Conservation (phyloP, 2,797 vertebrate genomes). For the Phalloptychus januarius region DNA sequence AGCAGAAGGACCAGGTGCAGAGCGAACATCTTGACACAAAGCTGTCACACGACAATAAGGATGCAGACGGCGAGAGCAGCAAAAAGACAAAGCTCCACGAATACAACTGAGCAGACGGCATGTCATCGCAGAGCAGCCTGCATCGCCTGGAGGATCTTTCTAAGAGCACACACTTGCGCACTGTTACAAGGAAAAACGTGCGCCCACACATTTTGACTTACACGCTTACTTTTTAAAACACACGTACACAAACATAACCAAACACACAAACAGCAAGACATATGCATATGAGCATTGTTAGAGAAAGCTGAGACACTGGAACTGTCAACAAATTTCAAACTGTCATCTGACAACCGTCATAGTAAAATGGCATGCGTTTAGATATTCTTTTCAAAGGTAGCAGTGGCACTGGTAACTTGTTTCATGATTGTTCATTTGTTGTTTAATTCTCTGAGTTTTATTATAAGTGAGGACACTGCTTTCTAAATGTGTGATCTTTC, state of each 20-base stretch:
- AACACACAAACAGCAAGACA: constrained; percentile 40
- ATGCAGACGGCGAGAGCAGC: constrained; percentile 68
- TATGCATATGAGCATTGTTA: constrained; percentile 64
- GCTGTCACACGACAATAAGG: constrained; percentile 67
- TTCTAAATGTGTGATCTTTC: constrained; percentile 84
- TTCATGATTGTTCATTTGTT: constrained; percentile 80
- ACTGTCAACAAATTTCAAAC: constrained; percentile 70
- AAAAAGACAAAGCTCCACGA: constrained; percentile 76
- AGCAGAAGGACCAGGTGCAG: constrained; percentile 74
- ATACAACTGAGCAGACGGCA: constrained; percentile 73
- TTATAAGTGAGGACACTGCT: constrained; percentile 79
- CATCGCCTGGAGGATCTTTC: constrained; percentile 76
- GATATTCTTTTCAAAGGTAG: constrained; percentile 80
- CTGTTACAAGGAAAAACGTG: constrained; percentile 58
- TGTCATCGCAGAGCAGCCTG: constrained; percentile 65
- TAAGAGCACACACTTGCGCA: constrained; percentile 79
- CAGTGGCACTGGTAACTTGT: constrained; percentile 81
- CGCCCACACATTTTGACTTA: constrained; percentile 41
- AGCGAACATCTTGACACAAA: constrained; percentile 68
- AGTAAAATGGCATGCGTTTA: constrained; percentile 86
- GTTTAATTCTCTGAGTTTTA: constrained; percentile 78
- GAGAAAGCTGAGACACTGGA: constrained; percentile 73
- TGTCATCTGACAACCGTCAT: constrained; percentile 75
- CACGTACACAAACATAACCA: constrained; percentile 40
- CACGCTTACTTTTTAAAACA: constrained; percentile 26